A percentile compares a stretch with the other conserved stretches of the same genome.
phyloP scores from a whole-genome alignment of 2,797 vertebrate species.

The Acipenser oxyrinchus region DNA sequence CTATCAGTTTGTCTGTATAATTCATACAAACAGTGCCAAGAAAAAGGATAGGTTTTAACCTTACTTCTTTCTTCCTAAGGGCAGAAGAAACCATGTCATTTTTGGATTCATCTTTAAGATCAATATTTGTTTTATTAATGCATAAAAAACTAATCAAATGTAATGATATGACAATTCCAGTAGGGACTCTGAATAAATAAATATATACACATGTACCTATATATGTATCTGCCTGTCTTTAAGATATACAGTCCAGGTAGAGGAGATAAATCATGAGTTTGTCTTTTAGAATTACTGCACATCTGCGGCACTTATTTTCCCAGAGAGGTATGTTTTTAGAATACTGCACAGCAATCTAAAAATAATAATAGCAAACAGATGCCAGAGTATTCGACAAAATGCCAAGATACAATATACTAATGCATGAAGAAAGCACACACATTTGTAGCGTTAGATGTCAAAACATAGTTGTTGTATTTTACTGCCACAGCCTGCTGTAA shows the following conservation, averaged over 20 bases:
- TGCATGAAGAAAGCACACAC: background rate
- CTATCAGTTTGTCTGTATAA: slow-evolving; percentile 38
- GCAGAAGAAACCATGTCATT: no score
- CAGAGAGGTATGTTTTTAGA: slow-evolving; percentile 2
- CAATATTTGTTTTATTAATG: no score
- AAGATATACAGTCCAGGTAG: background rate
- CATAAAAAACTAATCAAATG: no score
- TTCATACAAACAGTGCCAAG: slow-evolving; percentile 4
- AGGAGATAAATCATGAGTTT: background rate
- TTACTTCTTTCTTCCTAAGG: no score
- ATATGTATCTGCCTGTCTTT: no score
- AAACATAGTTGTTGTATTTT: background rate
- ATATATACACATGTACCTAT: no score
- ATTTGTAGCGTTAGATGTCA: slow-evolving; percentile 7
- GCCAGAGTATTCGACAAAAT: background rate
- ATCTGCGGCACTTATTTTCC: background rate
- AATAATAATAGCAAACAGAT: slow-evolving; percentile 1
- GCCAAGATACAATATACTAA: slow-evolving; percentile 7
- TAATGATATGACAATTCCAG: no score
- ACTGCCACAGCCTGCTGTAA: background rate
- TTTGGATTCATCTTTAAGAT: no score
- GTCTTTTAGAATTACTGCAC: background rate
- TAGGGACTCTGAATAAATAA: no score
- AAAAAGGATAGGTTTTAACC: no score
- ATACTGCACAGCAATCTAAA: slow-evolving; percentile 3